phyloP scores from a whole-genome alignment of 2,113 vertebrate genomes.

The Marmota monax region DNA sequence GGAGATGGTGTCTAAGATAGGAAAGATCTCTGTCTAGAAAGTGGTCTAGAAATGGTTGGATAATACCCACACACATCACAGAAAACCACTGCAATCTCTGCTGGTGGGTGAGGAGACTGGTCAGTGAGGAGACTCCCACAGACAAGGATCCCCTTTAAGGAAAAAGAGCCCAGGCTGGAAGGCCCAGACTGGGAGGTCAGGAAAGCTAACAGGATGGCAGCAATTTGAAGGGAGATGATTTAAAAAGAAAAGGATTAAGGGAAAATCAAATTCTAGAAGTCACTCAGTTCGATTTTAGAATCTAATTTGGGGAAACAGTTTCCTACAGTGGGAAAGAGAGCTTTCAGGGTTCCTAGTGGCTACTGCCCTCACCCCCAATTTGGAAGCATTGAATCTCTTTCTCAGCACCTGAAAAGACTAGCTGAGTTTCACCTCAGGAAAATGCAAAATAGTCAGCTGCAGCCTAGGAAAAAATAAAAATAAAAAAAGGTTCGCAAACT shows the following conservation, averaged over 20 bases:
- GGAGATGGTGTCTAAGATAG: not conserved
- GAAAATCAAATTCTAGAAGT: conserved; percentile 18
- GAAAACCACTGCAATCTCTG: not conserved
- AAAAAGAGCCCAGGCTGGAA: not conserved
- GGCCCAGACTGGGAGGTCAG: no score
- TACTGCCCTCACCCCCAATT: not conserved
- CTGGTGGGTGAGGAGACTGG: not conserved
- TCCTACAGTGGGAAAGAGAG: conserved; percentile 19
- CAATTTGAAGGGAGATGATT: not conserved
- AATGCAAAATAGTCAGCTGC: conserved; percentile 75
- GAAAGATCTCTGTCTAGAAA: conserved; percentile 31
- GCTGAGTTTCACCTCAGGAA: conserved; percentile 68
- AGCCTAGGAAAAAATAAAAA: not conserved
- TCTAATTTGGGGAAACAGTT: not conserved
- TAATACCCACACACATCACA: not conserved
- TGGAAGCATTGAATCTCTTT: conserved; percentile 61
- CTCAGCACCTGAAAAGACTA: conserved; percentile 65
- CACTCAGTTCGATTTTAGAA: conserved; percentile 10
- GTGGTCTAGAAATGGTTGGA: not conserved
- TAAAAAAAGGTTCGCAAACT: not conserved
- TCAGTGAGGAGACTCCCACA: not conserved
- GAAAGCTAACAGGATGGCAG: not conserved
- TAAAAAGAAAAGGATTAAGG: conserved; percentile 21
- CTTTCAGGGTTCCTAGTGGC: not conserved
- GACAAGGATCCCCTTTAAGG: not conserved